These are phyloP conservation scores for Alosa sapidissima DNA, from an alignment of 2,797 vertebrate species.

Conservation along the genomic window DNA sequence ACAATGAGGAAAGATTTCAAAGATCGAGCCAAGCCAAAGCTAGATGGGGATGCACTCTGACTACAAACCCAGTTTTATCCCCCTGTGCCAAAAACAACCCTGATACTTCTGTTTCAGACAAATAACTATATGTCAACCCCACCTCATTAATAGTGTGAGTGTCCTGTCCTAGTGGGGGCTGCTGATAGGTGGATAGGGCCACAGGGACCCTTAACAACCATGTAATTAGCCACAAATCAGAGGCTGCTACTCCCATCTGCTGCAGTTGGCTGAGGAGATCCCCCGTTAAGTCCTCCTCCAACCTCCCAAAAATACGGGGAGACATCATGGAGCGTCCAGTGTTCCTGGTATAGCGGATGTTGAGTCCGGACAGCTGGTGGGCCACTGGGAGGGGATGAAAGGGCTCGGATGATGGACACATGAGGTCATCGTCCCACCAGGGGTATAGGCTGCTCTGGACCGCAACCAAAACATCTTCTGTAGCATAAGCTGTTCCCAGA, in stretches of 20 bases:
- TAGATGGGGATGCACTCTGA: background rate
- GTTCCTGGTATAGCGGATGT: background rate
- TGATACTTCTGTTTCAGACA: background rate
- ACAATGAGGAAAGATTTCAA: background rate
- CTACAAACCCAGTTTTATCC: background rate
- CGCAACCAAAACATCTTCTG: background rate
- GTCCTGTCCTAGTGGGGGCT: conserved; percentile 9
- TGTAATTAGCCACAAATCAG: conserved; percentile 48
- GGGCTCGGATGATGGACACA: conserved; percentile 59
- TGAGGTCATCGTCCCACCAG: conserved; percentile 28
- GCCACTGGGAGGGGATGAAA: conserved; percentile 39
- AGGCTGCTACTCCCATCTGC: conserved; percentile 62
- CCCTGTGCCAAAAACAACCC: background rate
- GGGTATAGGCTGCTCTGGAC: background rate
- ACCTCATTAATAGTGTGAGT: background rate
- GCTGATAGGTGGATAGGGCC: conserved; percentile 47
- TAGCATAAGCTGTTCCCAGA: background rate
- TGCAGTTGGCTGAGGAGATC: conserved; percentile 31
- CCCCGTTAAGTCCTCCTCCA: conserved; percentile 30
- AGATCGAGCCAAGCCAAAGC: background rate
- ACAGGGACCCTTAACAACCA: conserved; percentile 50
- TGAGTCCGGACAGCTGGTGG: conserved; percentile 43
- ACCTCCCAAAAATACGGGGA: conserved; percentile 34
- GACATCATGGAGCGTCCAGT: background rate
- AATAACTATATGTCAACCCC: conserved; percentile 19